These are phyloP conservation scores for Sinocyclocheilus maitianheensis DNA, from an alignment of 2,113 vertebrate genomes.

Conservation along the genomic window DNA sequence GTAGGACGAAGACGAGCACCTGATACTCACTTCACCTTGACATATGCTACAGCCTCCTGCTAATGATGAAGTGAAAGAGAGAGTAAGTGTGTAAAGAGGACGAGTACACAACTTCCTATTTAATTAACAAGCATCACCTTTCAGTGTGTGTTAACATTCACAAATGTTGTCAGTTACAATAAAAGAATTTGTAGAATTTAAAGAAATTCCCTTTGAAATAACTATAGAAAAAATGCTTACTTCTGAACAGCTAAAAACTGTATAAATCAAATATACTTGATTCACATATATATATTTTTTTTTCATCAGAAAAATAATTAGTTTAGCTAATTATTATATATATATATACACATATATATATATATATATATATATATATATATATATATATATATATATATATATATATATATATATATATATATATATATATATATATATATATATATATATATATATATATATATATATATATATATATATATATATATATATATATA, in stretches of 20 bases:
- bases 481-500: no score
- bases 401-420: no score
- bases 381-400: no score
- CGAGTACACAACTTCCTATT: slow-evolving; percentile 22
- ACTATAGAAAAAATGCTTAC: neutral
- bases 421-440: no score
- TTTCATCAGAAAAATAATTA: no score
- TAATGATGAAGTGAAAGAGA: neutral
- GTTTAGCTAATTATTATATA: no score
- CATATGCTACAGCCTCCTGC: slow-evolving; percentile 14
- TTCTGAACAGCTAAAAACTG: neutral
- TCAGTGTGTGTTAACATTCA: slow-evolving; percentile 4
- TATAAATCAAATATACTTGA: neutral
- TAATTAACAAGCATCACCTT: slow-evolving; percentile 19
- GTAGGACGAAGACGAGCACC: neutral
- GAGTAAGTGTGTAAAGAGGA: slow-evolving; percentile 17
- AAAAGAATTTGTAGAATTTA: neutral
- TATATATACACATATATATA: no score
- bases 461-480: no score
- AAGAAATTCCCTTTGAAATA: neutral
- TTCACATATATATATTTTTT: neutral
- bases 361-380: no score
- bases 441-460: no score
- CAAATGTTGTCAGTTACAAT: slow-evolving; percentile 8
- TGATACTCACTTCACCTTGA: slow-evolving; percentile 30